These are phyloP conservation scores for Cabera pusaria DNA, from an alignment of 2,888 invertebrate species.

Conservation along the genomic window DNA sequence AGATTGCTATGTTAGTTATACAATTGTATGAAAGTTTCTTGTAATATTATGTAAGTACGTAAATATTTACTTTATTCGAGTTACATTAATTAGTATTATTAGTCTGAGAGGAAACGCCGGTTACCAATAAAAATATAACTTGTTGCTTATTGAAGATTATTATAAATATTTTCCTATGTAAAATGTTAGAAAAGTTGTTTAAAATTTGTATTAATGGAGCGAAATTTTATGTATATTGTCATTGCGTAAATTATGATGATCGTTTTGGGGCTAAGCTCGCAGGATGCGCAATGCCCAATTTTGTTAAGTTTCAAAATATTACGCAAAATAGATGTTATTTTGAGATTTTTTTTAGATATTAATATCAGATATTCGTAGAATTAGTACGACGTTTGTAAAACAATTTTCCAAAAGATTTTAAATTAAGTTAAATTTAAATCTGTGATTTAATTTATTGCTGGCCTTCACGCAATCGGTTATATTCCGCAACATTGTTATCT, in stretches of 20 bases:
- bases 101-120: constrained; percentile 83
- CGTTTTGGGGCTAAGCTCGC: constrained; percentile 47
- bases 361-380: constrained; percentile 49
- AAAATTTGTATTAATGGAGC: constrained; percentile 52
- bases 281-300: constrained; percentile 34
- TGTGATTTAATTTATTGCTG: constrained; percentile 81
- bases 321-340: constrained; percentile 61
- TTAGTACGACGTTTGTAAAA: constrained; percentile 45
- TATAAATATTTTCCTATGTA: constrained; percentile 71
- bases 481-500: constrained; percentile 35
- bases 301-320: constrained; percentile 79
- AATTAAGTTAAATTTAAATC: constrained; percentile 72
- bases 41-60: constrained; percentile 62
- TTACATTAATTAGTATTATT: constrained; percentile 78
- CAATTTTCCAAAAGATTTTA: constrained; percentile 41
- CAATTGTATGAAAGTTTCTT: constrained; percentile 62
- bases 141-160: constrained; percentile 81
- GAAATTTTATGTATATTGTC: constrained; percentile 60
- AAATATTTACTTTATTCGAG: constrained; percentile 76
- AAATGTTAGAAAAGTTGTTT: constrained; percentile 76
- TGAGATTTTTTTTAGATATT: constrained; percentile 62
- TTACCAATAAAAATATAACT: constrained; percentile 82
- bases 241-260: constrained; percentile 68
- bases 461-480: constrained; percentile 44
- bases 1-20: constrained; percentile 45